Evolutionary conservation across 2,888 invertebrate genomes (phyloP), one percentile per base, ranked within the genome.

Genomic region (Tetrapedia diversipes): DNA sequence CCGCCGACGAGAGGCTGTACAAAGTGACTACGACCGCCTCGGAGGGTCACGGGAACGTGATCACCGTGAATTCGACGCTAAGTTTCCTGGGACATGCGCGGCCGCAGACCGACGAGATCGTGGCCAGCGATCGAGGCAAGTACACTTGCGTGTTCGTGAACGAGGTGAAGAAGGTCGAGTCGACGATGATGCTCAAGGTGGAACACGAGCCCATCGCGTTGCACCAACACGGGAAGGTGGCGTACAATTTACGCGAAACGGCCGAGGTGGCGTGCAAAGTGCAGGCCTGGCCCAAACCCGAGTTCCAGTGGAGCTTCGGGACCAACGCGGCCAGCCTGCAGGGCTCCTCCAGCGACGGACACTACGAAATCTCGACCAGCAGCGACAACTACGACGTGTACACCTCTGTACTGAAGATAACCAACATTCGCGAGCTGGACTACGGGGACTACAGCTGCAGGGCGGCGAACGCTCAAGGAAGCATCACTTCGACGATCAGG

Each of bases 381-480:
- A 95, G 94, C 41, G 96, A 97, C 85, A 95, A 96, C 82, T 96
- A 97, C 91, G 98, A 98, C 90, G 94, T 97, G 1, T 97, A 97
- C 91, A 95, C 95, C 4, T 97, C 97, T 72, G 94, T 96, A 0
- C 92, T 98, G 41, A 94, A 92, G 88, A 93, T 98, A 82, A 95
- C 95, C 64, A 95, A 95, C 74, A 94, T 98, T 19, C 95, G 95
- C 54, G 94, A 95, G n/a, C 94, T 95, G 64, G 97, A 98, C 89
- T 98, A 98, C 88, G 98, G 98, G 0, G 97, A 97, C 72, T 98
- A 98, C 92, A 96, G 95, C 67, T 98, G 98, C 89, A 95, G 96
- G 81, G 97, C 97, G 7, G 95, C 95, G 22, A 98, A 98, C 90
- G 94, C 95, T 2, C 92, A 97, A 71, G 98, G 98, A 19, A 95